Evolutionary conservation across 1,140 invertebrate species (phyloP).

Genomic region (Ceratina calcarata): DNA sequence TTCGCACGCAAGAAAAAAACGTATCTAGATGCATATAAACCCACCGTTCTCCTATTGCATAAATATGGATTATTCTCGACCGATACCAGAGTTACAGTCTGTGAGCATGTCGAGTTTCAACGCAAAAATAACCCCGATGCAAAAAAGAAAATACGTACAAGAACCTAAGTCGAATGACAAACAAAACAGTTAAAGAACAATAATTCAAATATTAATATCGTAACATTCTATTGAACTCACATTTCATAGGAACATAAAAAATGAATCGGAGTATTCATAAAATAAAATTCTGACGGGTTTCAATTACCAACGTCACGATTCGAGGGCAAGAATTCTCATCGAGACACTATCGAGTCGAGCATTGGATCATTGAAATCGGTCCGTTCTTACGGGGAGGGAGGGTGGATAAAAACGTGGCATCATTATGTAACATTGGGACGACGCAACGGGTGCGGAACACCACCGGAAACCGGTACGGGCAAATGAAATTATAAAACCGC

Average conservation of each 20-base stretch:
- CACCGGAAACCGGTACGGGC: neutral
- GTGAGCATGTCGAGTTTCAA: constrained; percentile 7
- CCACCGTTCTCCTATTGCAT: constrained; percentile 20
- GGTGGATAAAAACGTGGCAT: no score
- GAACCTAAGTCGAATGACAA: neutral
- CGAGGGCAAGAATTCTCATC: no score
- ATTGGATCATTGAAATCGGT: no score
- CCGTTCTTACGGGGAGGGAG: no score
- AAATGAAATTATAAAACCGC: constrained; percentile 42
- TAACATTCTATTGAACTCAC: no score
- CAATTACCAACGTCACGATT: no score
- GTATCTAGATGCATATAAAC: constrained; percentile 1
- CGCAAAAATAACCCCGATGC: neutral
- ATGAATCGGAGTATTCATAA: no score
- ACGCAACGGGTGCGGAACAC: neutral
- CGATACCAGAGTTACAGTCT: constrained; percentile 9
- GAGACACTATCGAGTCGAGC: no score
- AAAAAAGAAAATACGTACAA: neutral
- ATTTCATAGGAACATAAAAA: no score
- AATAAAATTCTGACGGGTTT: no score
- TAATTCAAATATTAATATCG: no score
- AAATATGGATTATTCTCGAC: constrained; percentile 22
- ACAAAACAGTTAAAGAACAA: neutral
- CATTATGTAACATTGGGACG: no score
- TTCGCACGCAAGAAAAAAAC: constrained; percentile 5